Evolutionary conservation across 2,797 vertebrate genomes (phyloP), one percentile per base, ranked within the genome.

Genomic region (Anolis apletophallus): DNA sequence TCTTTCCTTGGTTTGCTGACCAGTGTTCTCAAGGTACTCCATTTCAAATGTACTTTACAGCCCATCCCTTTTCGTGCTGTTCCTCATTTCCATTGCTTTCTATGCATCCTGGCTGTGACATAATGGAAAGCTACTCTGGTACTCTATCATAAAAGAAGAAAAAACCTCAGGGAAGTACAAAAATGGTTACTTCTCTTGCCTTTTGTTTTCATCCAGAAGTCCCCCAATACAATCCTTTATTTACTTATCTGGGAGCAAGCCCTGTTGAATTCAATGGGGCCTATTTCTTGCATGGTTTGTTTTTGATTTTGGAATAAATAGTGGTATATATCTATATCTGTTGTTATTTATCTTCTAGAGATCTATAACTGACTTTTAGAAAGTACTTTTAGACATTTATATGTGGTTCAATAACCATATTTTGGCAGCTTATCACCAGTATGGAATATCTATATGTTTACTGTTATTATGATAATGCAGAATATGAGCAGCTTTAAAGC

Each of bases 391-490:
- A 36, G 69, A 36, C 32, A 32, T 71, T 71, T 36, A 34, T 71
- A 19, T 36, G 32, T 19, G n/a, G 17, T 36, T 6, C 69, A 10
- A 32, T 71, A 34, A 71, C 32, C 4, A 36, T 19, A 17, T 71
- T 71, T 71, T 71, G 46, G 46, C 5, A 50, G 46, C 46, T 75
- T 75, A 16, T 76, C 85, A 89, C 46, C 46, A 46, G 7, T 16
- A 88, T 93, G 75, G 2, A 86, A 34, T 0, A 71, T 68, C 40
- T 50, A 8, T 69, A 40, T 23, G 40, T 72, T 82, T 0, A 72
- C 55, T 89, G 3, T 88, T 91, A 91, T 84, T 78, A 7, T 86
- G 85, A 76, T 29, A 77, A 76, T 32, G 57, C 84, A 85, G 76
- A 81, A 34, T 14, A n/a, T 40, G 32, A 12, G 0, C 82, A 81